A percentile compares a stretch with the other conserved stretches of the same genome.
These are phyloP conservation scores for Ophion slaviceki DNA, from an alignment of 2,888 invertebrate genomes.

Conservation along the genomic window DNA sequence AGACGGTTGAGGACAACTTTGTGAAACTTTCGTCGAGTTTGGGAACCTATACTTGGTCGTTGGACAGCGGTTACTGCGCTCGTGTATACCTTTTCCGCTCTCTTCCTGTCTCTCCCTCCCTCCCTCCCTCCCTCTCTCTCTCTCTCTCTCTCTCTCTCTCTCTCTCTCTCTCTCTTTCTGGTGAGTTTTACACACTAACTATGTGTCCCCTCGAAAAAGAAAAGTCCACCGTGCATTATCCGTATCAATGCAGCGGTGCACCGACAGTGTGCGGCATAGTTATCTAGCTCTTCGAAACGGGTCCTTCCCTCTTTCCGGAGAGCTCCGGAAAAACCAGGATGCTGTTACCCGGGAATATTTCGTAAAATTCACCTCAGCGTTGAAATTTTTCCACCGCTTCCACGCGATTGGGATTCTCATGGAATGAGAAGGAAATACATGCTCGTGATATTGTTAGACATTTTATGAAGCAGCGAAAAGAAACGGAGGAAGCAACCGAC, in stretches of 20 bases:
- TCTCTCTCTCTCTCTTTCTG: background rate
- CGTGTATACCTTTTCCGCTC: background rate
- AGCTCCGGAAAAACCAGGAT: constrained; percentile 40
- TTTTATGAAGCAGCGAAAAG: constrained; percentile 42
- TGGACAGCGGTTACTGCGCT: constrained; percentile 45
- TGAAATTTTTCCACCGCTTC: constrained; percentile 18
- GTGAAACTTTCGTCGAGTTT: constrained; percentile 61
- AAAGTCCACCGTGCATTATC: constrained; percentile 37
- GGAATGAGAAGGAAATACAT: constrained; percentile 37
- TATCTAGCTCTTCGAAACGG: constrained; percentile 44
- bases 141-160: no score
- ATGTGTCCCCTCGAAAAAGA: constrained; percentile 49
- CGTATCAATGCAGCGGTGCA: constrained; percentile 34
- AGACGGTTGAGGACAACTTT: constrained; percentile 48
- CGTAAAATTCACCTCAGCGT: constrained; percentile 43
- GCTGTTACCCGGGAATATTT: constrained; percentile 52
- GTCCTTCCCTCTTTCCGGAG: constrained; percentile 12
- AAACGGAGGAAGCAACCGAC: constrained; percentile 62
- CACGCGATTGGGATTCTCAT: constrained; percentile 21
- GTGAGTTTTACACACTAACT: constrained; percentile 18
- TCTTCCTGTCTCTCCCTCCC: background rate
- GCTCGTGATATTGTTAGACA: constrained; percentile 41
- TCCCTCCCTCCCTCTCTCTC: background rate
- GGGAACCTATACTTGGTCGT: constrained; percentile 51
- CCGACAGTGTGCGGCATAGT: constrained; percentile 17